A percentile compares a stretch with the other conserved stretches of the same genome.
Evolutionary conservation across 2,113 vertebrate genomes (phyloP).

Genomic region (Ahaetulla prasina): DNA sequence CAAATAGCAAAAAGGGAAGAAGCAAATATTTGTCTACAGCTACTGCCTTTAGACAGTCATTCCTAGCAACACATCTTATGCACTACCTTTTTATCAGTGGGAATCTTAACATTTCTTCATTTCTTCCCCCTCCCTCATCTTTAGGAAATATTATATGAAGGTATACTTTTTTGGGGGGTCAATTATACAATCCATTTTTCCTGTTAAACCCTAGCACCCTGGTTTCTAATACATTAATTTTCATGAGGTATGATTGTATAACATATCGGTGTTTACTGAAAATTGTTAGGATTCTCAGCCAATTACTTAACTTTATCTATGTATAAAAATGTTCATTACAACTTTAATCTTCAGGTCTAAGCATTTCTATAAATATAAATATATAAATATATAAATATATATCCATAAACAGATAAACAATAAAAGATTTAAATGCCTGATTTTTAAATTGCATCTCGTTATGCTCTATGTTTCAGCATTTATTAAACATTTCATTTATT

Average conservation of each 20-base stretch:
- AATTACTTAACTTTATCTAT: background rate
- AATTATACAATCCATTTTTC: background rate
- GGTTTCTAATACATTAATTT: background rate
- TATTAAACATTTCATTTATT: background rate
- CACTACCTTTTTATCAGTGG: background rate
- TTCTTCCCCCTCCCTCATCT: background rate
- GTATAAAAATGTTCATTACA: background rate
- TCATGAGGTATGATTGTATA: background rate
- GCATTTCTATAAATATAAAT: background rate
- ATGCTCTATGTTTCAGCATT: background rate
- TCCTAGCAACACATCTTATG: background rate
- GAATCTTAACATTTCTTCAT: background rate
- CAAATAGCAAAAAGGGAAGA: background rate
- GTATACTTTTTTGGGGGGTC: background rate
- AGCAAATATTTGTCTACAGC: background rate
- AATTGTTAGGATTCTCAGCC: background rate
- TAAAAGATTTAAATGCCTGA: background rate
- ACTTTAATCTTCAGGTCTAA: background rate
- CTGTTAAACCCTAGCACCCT: background rate
- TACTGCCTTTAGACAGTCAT: background rate
- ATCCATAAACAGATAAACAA: background rate
- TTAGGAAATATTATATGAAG: background rate
- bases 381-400: background rate
- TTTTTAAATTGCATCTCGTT: background rate
- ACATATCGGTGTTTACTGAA: background rate